Base-by-base conservation (phyloP, 2,113 vertebrate genomes). In the Oncorhynchus gorbuscha region DNA sequence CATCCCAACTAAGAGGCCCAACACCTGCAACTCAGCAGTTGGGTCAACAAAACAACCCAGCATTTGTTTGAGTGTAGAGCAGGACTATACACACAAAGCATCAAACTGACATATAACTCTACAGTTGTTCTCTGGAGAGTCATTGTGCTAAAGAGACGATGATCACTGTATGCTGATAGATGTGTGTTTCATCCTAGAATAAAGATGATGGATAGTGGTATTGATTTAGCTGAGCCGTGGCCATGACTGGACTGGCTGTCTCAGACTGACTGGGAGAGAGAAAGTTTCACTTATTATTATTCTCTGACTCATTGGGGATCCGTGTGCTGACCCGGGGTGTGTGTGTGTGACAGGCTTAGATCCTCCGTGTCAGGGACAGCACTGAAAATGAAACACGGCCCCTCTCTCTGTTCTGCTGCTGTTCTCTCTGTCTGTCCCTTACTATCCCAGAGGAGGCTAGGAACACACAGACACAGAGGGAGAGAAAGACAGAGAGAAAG, bases 161-260 rank as follows among this genome's bases (percentile, higher is more conserved):
- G 51, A 55, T 75, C 79, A 88, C 87, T 89, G 85, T 84, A 84
- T 76, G 87, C 83, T 90, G 91, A 92, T 91, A 90, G 89, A 92
- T 45, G 39, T 45, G 39, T 45, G 39, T 45, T 45, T 91, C 88
- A 92, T 92, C 89, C 87, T 77, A 91, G 90, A 90, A 91, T 91
- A 92, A 92, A 92, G 91, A 90, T 90, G 91, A 92, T 91, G 89
- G 91, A 90, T 91, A 89, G 90, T 87, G 89, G 82, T 92, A 91
- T 92, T 90, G 90, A 91, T 92, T 86, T 72, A 84, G 83, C 26
- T 4, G 82, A 81, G 84, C 87, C 79, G 76, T 80, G 90, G 88
- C 89, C 91, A 87, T 90, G 91, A 88, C 90, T 90, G 88, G 88
- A 89, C 90, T 83, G 16, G 32, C 61, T 2, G 39, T 79, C 88